Evolutionary conservation across 2,888 invertebrate genomes (phyloP).

Genomic region (Thumatha senex): DNA sequence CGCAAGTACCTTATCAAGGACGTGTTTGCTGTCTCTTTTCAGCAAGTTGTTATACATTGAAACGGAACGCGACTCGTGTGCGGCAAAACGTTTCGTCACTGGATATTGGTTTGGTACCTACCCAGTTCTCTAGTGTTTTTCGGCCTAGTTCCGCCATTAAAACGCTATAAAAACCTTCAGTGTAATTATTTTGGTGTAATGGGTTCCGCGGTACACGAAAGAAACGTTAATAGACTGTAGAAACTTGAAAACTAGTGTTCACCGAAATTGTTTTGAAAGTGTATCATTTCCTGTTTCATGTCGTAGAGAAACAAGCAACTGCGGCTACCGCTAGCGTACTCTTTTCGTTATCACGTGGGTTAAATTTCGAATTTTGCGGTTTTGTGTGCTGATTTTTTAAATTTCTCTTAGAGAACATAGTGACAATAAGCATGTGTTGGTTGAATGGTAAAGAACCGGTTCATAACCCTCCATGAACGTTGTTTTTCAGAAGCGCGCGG

Average conservation of each 20-base stretch:
- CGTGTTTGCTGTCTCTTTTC: constrained; percentile 54
- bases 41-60: constrained; percentile 49
- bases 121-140: constrained; percentile 68
- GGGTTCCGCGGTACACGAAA: constrained; percentile 16
- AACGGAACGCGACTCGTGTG: constrained; percentile 40
- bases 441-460: constrained; percentile 60
- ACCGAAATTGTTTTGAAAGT: constrained; percentile 60
- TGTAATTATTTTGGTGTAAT: constrained; percentile 47
- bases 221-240: constrained; percentile 9
- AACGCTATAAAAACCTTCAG: constrained; percentile 53
- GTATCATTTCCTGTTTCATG: constrained; percentile 80
- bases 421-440: constrained; percentile 33
- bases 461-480: constrained; percentile 65
- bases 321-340: constrained; percentile 71
- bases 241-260: constrained; percentile 20
- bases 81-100: constrained; percentile 71
- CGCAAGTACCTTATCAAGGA: constrained; percentile 72
- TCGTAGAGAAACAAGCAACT: constrained; percentile 76
- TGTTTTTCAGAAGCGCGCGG: constrained; percentile 77
- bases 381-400: constrained; percentile 38
- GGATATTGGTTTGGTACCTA: constrained; percentile 58
- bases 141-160: constrained; percentile 78
- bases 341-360: constrained; percentile 82
- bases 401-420: constrained; percentile 27
- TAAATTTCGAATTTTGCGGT: constrained; percentile 69